Evolutionary conservation across 1,140 invertebrate genomes (phyloP), one percentile per base, ranked within the genome.

Genomic region (Augochlora pura): DNA sequence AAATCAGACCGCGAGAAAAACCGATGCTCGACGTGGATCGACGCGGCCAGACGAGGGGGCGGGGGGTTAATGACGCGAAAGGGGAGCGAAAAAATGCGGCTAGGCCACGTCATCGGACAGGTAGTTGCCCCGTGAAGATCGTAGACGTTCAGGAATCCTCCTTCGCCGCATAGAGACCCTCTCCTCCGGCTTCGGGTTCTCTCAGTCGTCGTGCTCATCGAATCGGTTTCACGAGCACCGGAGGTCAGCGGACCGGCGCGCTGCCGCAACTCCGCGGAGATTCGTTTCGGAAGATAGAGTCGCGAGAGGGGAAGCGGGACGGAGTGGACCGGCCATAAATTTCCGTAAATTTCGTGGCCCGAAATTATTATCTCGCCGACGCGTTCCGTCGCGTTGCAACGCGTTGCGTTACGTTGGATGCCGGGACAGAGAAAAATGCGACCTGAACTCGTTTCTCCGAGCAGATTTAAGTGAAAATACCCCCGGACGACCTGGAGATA

Each of bases 141-240:
- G 73, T 86, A 84, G 79, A 87, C 84, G 25, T 23, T 57, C 23
- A 66, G 72, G 78, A 86, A 85, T 73, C 81, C 60, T 80, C 49
- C 38, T 2, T 2, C 66, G 71, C 16, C 4, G 49, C 46, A 67
- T 74, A 74, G 70, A 67, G 23, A 23, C 52, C 59, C 27, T 46
- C 23, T 60, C n/a, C 12, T 21, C 14, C 8, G 57, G 14, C 12
- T 25, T n/a, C 25, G 14, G 32, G 54, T n/a, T 16, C 42, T 16
- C 42, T 42, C 7, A 49, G 23, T 39, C 16, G 10, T n/a, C 18
- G 57, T n/a, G 54, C 52, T 74, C 70, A 74, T 80, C 70, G 66
- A 84, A 80, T 75, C 59, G 52, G 57, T 82, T 78, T 49, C 54
- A 73, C 39, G 38, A 75, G 54, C 25, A 32, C 32, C 77, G 72